These are phyloP conservation scores for Conger conger DNA, from an alignment of 2,113 vertebrate genomes.

Conservation along the genomic window DNA sequence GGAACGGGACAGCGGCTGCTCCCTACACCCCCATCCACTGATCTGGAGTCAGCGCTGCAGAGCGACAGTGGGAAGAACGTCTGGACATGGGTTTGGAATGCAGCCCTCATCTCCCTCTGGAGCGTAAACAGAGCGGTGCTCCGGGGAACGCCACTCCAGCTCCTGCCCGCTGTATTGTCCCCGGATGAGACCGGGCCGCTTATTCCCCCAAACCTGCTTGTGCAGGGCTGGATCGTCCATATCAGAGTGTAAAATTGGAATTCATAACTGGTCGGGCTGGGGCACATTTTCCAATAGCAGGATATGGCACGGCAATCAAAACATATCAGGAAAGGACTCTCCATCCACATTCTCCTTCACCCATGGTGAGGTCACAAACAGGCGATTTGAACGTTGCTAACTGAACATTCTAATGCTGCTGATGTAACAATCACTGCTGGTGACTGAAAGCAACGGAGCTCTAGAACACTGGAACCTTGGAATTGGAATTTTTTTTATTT, in stretches of 20 bases:
- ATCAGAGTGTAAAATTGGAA: slow-evolving; percentile 58
- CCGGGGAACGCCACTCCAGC: slow-evolving; percentile 8
- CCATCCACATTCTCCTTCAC: too few species aligned
- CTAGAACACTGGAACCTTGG: too few species aligned
- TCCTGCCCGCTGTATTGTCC: slow-evolving; percentile 9
- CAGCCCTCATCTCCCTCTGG: neutral
- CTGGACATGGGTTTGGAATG: slow-evolving; percentile 2
- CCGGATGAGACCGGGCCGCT: slow-evolving; percentile 37
- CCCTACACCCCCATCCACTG: neutral
- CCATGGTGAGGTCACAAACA: too few species aligned
- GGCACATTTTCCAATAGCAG: slow-evolving; percentile 30
- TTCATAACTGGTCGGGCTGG: slow-evolving; percentile 53
- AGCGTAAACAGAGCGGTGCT: too few species aligned
- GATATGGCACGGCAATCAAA: slow-evolving; percentile 38
- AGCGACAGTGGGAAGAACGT: neutral
- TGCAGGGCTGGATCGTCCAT: slow-evolving; percentile 38
- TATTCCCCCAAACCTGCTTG: slow-evolving; percentile 56
- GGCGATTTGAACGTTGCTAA: too few species aligned
- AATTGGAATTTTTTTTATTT: too few species aligned
- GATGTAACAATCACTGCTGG: too few species aligned
- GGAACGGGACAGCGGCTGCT: neutral
- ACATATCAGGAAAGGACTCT: slow-evolving; percentile 4
- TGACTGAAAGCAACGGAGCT: too few species aligned
- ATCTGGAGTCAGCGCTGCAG: neutral
- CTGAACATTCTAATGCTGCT: too few species aligned